Evolutionary conservation across 2,888 invertebrate genomes (phyloP).

Genomic region (Pristionchus mayeri): DNA sequence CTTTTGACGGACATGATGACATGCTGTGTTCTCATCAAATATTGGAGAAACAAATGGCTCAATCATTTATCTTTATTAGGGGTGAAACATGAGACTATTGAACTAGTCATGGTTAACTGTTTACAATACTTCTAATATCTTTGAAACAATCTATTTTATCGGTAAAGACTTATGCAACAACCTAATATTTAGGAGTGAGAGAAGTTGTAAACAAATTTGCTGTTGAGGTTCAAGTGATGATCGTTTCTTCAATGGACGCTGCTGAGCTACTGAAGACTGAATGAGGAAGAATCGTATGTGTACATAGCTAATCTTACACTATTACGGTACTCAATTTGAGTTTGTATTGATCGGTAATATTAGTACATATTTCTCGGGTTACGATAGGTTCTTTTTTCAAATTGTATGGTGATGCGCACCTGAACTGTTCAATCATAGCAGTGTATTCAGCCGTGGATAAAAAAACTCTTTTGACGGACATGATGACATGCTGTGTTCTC

Average conservation of each 20-base stretch:
- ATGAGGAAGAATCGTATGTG: not conserved
- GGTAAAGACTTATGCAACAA: too few relatives aligned
- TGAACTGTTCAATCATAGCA: not conserved
- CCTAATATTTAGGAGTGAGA: not conserved
- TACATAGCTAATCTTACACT: not conserved
- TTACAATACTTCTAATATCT: too few relatives aligned
- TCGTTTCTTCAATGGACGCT: slow-evolving; percentile 44
- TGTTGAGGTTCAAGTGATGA: slow-evolving; percentile 33
- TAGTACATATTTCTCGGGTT: not conserved
- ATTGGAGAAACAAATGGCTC: too few relatives aligned
- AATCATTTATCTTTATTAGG: not conserved
- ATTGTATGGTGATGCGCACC: not conserved
- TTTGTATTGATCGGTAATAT: slow-evolving; percentile 1
- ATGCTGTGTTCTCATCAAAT: too few relatives aligned
- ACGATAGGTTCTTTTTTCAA: not conserved
- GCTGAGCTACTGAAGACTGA: slow-evolving; percentile 30
- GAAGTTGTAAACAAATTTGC: not conserved
- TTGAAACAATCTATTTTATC: too few relatives aligned
- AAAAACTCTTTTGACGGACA: too few relatives aligned
- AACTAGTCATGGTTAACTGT: too few relatives aligned
- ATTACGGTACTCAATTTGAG: not conserved
- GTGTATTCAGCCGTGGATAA: not conserved
- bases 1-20: too few relatives aligned
- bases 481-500: too few relatives aligned
- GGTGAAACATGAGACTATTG: too few relatives aligned